A percentile compares a stretch with the other conserved stretches of the same genome.
phyloP scores from a whole-genome alignment of 2,113 vertebrate species.

The Egretta garzetta region DNA sequence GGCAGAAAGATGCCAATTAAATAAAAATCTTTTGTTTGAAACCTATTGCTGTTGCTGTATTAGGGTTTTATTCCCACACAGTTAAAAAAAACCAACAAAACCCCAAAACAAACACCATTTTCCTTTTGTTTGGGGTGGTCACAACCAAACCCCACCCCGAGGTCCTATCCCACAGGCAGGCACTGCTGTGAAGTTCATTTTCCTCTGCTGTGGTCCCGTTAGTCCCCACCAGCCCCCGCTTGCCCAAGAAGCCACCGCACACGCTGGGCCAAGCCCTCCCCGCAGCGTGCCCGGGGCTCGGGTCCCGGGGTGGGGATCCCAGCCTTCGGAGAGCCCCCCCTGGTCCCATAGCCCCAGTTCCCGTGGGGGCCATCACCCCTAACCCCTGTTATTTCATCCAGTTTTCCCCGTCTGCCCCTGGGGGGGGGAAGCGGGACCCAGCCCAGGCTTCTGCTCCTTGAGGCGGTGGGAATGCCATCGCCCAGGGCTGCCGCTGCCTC shows the following conservation, averaged over 20 bases:
- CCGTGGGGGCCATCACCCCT: background rate
- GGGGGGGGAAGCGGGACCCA: background rate
- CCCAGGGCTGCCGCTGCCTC: background rate
- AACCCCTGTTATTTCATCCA: background rate
- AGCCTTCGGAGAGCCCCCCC: background rate
- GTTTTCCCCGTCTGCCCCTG: background rate
- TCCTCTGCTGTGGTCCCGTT: background rate
- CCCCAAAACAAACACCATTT: background rate
- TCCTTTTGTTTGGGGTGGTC: background rate
- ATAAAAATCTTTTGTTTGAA: background rate
- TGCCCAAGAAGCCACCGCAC: accelerated
- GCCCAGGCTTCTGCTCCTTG: background rate
- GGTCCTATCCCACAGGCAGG: background rate
- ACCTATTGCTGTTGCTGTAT: background rate
- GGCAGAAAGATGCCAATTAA: conserved; percentile 38
- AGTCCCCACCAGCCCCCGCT: background rate
- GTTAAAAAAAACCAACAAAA: background rate
- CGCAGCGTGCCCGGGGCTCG: background rate
- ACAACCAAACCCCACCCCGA: background rate
- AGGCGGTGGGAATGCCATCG: conserved; percentile 21
- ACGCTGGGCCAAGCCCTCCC: background rate
- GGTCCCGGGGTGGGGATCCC: background rate
- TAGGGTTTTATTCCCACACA: background rate
- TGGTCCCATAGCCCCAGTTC: background rate
- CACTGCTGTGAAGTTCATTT: background rate